Conservation (phyloP, 1,140 invertebrate genomes). For the Bombyx mandarina region DNA sequence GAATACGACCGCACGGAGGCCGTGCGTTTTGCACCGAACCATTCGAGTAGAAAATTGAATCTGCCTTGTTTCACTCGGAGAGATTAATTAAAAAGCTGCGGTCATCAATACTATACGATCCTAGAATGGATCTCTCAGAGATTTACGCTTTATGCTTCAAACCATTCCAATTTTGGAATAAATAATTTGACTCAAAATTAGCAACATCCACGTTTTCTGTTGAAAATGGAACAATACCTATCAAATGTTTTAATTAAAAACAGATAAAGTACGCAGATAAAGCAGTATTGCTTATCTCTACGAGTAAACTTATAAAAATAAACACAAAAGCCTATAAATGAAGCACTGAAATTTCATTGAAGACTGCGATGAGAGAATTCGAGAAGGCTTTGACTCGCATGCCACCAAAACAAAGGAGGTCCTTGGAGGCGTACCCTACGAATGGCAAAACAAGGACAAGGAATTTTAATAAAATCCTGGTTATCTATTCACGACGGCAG, state of each 20-base stretch:
- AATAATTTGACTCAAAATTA: too few relatives aligned
- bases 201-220: too few relatives aligned
- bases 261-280: neutral
- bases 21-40: conserved; percentile 20
- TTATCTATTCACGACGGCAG: conserved; percentile 59
- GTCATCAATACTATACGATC: conserved; percentile 1
- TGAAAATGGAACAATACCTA: neutral
- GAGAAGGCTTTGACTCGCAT: conserved; percentile 28
- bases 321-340: conserved; percentile 24
- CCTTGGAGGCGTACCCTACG: conserved; percentile 23
- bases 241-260: neutral
- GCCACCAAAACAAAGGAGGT: conserved; percentile 35
- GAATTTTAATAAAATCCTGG: conserved; percentile 65
- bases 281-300: conserved; percentile 18
- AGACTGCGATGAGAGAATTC: conserved; percentile 20
- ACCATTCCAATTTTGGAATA: too few relatives aligned
- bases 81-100: conserved; percentile 42
- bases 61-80: conserved; percentile 25
- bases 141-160: too few relatives aligned
- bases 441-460: conserved; percentile 51
- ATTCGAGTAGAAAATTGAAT: conserved; percentile 57
- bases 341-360: conserved; percentile 32
- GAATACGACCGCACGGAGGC: conserved; percentile 19
- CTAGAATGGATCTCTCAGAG: too few relatives aligned
- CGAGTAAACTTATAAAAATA: conserved; percentile 15